Conservation (phyloP, 2,797 vertebrate species). For the Ispidina lecontei region DNA sequence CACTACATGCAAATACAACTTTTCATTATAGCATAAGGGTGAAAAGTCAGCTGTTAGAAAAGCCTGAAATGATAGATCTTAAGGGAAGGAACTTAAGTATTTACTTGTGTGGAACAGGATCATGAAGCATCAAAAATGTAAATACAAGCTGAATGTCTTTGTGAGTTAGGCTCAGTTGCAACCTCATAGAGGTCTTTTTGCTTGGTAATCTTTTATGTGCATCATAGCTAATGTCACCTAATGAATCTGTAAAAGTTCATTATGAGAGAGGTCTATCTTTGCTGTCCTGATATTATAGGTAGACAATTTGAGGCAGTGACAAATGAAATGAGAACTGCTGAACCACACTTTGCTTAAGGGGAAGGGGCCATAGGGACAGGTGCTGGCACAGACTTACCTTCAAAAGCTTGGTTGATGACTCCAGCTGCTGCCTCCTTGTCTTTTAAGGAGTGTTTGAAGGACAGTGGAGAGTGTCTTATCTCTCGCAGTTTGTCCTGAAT, state of each 20-base stretch:
- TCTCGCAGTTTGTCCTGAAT: slow-evolving; percentile 74
- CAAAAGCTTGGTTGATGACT: slow-evolving; percentile 74
- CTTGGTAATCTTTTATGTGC: background rate
- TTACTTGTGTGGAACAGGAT: fast-evolving
- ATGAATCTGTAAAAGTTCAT: background rate
- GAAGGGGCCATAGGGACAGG: background rate
- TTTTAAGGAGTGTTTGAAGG: background rate
- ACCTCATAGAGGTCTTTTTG: background rate
- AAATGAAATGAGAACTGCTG: background rate
- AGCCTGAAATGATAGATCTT: background rate
- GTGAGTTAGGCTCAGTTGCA: background rate
- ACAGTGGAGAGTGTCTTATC: slow-evolving; percentile 48
- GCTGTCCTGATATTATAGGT: background rate
- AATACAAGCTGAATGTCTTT: background rate
- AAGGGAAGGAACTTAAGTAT: background rate
- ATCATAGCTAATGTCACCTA: background rate
- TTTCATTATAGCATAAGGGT: background rate
- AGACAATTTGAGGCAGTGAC: background rate
- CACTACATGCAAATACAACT: background rate
- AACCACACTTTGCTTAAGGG: background rate
- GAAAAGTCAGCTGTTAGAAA: background rate
- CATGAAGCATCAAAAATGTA: background rate
- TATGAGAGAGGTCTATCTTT: background rate
- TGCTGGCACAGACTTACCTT: slow-evolving; percentile 55
- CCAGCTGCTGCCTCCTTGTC: background rate